phyloP scores from a whole-genome alignment of 2,113 vertebrate genomes.

The Periophthalmus modestus region DNA sequence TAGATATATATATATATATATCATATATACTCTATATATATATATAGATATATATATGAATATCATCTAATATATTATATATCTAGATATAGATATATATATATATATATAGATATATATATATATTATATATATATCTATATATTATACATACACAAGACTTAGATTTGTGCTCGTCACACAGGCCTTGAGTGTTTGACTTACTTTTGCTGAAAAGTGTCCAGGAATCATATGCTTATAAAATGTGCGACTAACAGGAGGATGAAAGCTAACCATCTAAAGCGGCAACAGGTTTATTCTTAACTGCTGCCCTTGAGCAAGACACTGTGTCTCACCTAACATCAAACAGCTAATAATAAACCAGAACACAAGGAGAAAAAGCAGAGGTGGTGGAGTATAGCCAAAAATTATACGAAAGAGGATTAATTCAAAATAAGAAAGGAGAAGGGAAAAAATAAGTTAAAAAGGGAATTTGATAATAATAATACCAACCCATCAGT shows the following conservation, averaged over 20 bases:
- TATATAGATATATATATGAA: too few relatives aligned
- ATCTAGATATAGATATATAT: too few relatives aligned
- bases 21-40: too few relatives aligned
- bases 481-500: too few relatives aligned
- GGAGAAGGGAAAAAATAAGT: background rate
- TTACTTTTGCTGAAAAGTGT: conserved; percentile 40
- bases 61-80: too few relatives aligned
- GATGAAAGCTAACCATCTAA: conserved; percentile 56
- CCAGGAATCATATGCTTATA: conserved; percentile 41
- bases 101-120: too few relatives aligned
- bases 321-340: conserved; percentile 35
- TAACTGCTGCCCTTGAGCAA: conserved; percentile 60
- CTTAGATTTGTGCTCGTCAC: too few relatives aligned
- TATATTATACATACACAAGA: too few relatives aligned
- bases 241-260: conserved; percentile 46
- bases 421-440: background rate
- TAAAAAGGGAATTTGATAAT: background rate
- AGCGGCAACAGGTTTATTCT: conserved; percentile 55
- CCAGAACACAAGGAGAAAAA: background rate
- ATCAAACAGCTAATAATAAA: conserved; percentile 26
- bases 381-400: background rate
- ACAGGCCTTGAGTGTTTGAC: background rate
- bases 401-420: background rate
- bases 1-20: too few relatives aligned
- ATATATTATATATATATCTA: too few relatives aligned